Base-by-base conservation (phyloP, 2,888 invertebrate genomes). In the Poecilobothrus nobilitatus region DNA sequence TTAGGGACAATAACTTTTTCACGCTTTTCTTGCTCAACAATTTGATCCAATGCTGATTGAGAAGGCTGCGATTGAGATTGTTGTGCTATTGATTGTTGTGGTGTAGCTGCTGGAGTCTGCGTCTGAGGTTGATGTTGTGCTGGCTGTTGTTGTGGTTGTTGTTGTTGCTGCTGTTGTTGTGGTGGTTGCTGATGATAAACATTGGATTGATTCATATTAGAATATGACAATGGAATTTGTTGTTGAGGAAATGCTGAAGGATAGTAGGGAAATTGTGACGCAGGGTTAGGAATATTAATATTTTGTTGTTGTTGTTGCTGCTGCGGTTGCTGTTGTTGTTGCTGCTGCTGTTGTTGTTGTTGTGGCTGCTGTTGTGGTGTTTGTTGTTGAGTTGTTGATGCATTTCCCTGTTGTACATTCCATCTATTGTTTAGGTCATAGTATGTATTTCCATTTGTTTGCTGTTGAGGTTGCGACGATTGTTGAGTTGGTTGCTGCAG, bases 381-480 rank as follows among this genome's bases (percentile, higher is more conserved):
- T 63, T 41, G n/a, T 8, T 66, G 62, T 63, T 71, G 72, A 20
- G 33, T 44, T 37, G 70, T 71, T 12, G 63, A 53, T 5, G 70
- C 44, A 61, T 63, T 63, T 65, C 71, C 69, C 10, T 79, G 74
- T 74, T 90, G 88, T 68, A 91, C 82, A 79, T 91, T 91, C 92
- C 92, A 92, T 74, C 91, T 84, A 75, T 90, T 92, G 75, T 91
- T 92, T 75, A 91, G 91, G 79, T 92, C 92, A 75, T 90, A 91
- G 77, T 91, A 92, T 68, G 87, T 88, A 72, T 88, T 87, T 78
- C 88, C 88, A 77, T 88, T 88, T 86, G 86, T 69, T 77, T 68
- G 68, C 34, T 15, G 65, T 67, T 68, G 68, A 33, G 67, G 66
- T 62, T 67, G 68, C 10, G 68, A 67, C 33, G 66, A 68, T 44